Base-by-base conservation (phyloP, 2,888 invertebrate species). In the Leptinotarsa peninsularis region DNA sequence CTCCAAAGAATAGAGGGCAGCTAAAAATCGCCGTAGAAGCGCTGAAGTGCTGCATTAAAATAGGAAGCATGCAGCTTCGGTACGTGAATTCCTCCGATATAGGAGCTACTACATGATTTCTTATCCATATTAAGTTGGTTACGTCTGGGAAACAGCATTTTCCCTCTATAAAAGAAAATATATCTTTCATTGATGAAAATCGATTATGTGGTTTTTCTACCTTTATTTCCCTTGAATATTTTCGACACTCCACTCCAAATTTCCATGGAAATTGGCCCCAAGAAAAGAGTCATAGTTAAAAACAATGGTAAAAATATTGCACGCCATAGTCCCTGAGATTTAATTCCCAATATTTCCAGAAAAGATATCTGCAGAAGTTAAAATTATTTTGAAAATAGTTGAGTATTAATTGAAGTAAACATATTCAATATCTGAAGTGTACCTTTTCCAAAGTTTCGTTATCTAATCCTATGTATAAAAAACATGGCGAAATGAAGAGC, bases 71-170 rank as follows among this genome's bases (percentile, higher is more conserved):
- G 85, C 98, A 98, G 1, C 97, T 96, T 80, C 98, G 91, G 89
- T 97, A 98, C 10, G 97, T 96, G 90, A 98, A 96, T 88, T 98
- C 98, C 88, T 98, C 98, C 74, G 97, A 96, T 70, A 98, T 87
- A 0, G 98, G 98, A 1, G 98, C 98, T 83, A 98, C 94, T 49
- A 98, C 88, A 85, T 96, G 94, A 87, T 96, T 97, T 77, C 98
- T 91, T 82, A 97, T 90, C 96, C 97, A 97, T 49, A 94, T 92
- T 72, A 95, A 89, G 83, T 95, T 95, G 82, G 81, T 91, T 77
- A 93, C 89, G 82, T 92, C 93, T 73, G 91, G 91, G 73, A 92
- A 87, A 96, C 96, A 94, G 80, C 86, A 85, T 80, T 82, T 84
- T 71, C 86, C 86, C 76, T 87, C 88, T 86, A 75, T 73, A 83